Conservation (phyloP, 2,113 vertebrate genomes). For the Cynocephalus volans region DNA sequence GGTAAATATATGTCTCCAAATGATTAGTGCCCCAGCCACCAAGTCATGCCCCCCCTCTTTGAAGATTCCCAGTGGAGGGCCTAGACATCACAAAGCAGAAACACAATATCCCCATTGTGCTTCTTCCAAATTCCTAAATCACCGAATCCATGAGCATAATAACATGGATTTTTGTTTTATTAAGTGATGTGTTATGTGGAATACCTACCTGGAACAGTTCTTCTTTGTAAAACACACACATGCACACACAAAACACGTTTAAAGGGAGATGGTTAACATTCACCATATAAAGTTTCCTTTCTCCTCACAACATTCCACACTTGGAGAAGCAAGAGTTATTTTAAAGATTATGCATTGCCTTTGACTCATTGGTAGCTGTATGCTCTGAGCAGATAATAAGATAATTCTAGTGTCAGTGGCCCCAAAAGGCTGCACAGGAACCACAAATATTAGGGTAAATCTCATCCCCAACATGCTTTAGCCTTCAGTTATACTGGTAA, state of each 20-base stretch:
- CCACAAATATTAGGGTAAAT: background rate
- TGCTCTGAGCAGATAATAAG: background rate
- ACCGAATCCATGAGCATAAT: background rate
- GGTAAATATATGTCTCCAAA: background rate
- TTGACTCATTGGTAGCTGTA: background rate
- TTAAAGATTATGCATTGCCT: background rate
- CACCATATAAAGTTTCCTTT: background rate
- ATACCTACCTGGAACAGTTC: background rate
- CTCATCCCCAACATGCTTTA: background rate
- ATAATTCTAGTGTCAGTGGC: background rate
- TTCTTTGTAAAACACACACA: background rate
- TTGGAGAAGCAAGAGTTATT: background rate
- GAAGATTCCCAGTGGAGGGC: background rate
- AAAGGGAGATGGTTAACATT: background rate
- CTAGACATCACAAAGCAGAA: background rate
- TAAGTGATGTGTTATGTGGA: background rate
- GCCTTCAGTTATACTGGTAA: background rate
- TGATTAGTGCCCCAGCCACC: background rate
- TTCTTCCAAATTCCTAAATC: background rate
- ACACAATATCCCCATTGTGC: background rate
- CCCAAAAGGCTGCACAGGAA: background rate
- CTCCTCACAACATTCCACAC: background rate
- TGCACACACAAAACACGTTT: background rate
- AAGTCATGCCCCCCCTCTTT: background rate
- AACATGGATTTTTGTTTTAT: background rate